Evolutionary conservation across 1,140 invertebrate species (phyloP).

Genomic region (Brachionus calyciflorus): DNA sequence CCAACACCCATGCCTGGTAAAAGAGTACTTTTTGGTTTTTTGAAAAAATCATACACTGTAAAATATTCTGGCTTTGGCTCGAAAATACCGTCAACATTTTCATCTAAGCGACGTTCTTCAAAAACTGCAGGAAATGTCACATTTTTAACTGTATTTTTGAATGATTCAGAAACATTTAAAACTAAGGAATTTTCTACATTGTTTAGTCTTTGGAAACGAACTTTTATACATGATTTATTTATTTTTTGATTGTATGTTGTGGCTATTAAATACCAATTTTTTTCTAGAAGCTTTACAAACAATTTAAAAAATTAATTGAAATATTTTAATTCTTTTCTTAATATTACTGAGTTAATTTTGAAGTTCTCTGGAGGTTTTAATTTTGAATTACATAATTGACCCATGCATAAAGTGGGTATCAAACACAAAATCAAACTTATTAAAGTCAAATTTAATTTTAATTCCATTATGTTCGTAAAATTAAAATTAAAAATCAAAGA

Average conservation of each 20-base stretch:
- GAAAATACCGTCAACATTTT: constrained; percentile 1
- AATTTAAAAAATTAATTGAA: not conserved
- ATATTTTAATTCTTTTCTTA: not conserved
- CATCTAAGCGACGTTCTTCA: not conserved
- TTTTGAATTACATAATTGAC: too few species aligned
- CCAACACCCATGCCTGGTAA: constrained; percentile 5
- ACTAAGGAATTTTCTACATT: too few species aligned
- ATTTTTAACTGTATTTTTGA: not conserved
- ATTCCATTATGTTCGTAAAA: too few species aligned
- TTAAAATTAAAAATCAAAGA: too few species aligned
- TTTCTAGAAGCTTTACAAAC: not conserved
- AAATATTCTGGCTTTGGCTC: not conserved
- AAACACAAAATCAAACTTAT: too few species aligned
- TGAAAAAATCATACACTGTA: not conserved
- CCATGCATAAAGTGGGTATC: too few species aligned
- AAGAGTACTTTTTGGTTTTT: not conserved
- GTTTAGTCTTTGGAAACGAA: not conserved
- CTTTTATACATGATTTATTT: not conserved
- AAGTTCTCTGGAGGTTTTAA: too few species aligned
- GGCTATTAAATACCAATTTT: constrained; percentile 10
- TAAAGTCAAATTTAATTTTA: too few species aligned
- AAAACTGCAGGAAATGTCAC: too few species aligned
- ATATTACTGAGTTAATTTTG: too few species aligned
- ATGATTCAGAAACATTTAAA: not conserved
- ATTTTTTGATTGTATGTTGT: not conserved